Percentiles rank a stretch among this genome's conserved stretches.
Evolutionary conservation across 2,797 vertebrate genomes (phyloP).

Genomic region (Podargus strigoides): DNA sequence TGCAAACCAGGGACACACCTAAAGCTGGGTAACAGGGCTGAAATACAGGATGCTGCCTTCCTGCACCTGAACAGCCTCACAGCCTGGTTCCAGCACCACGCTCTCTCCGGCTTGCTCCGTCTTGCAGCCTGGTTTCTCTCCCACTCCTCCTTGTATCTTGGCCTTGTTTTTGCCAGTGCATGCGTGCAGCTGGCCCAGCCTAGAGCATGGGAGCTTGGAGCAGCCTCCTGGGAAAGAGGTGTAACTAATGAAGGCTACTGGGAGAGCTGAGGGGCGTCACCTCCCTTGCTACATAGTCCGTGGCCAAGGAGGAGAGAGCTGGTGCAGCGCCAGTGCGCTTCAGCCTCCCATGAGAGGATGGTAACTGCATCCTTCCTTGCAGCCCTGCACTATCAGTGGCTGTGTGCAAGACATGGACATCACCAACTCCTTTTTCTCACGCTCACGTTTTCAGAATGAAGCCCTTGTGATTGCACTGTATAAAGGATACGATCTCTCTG

Average conservation of each 20-base stretch:
- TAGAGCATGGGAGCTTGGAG: neutral
- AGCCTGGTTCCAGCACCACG: accelerated
- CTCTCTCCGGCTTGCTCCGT: neutral
- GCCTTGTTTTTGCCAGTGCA: accelerated
- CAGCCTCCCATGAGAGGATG: neutral
- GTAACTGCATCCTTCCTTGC: neutral
- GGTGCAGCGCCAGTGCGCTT: neutral
- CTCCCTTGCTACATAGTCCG: neutral
- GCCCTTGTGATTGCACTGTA: neutral
- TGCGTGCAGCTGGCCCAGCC: neutral
- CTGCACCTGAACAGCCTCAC: neutral
- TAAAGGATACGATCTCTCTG: neutral
- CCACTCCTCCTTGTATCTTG: neutral
- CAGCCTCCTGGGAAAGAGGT: neutral
- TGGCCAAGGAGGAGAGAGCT: neutral
- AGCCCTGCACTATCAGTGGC: accelerated
- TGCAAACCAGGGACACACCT: neutral
- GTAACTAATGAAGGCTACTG: accelerated
- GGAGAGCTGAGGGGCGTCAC: neutral
- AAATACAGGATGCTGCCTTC: neutral
- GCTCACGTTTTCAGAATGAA: neutral
- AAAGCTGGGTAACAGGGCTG: neutral
- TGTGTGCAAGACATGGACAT: accelerated
- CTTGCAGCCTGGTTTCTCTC: neutral
- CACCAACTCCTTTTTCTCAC: neutral